Conservation (phyloP, 2,797 vertebrate genomes). For the Lerista edwardsae region DNA sequence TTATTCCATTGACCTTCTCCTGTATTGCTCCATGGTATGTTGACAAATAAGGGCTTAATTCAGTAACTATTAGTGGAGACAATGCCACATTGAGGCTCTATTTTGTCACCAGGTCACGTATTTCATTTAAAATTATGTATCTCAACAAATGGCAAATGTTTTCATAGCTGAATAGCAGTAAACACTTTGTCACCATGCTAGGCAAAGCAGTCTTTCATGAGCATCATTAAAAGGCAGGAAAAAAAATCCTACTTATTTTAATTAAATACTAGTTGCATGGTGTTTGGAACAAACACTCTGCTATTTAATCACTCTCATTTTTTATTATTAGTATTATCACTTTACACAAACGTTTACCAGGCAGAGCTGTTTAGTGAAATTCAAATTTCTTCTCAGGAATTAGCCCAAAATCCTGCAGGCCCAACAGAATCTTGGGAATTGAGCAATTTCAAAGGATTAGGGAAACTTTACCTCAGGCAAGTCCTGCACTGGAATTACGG, state of each 20-base stretch:
- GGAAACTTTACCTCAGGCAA: constrained; percentile 45
- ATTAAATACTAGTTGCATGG: constrained; percentile 58
- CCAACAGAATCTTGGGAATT: constrained; percentile 56
- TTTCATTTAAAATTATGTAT: background rate
- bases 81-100: background rate
- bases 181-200: constrained; percentile 21
- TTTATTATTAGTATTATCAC: constrained; percentile 17
- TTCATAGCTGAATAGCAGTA: constrained; percentile 16
- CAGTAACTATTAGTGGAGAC: background rate
- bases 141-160: constrained; percentile 41
- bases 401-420: constrained; percentile 44
- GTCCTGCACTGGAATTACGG: constrained; percentile 46
- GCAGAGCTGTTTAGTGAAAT: background rate
- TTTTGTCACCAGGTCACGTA: constrained; percentile 25
- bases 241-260: constrained; percentile 43
- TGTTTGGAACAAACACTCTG: constrained; percentile 46
- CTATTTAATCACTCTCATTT: constrained; percentile 32
- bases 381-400: constrained; percentile 53
- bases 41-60: background rate
- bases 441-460: constrained; percentile 60
- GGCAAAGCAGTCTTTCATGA: constrained; percentile 33
- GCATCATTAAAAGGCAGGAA: constrained; percentile 28
- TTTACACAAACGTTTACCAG: constrained; percentile 46
- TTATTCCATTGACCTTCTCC: too few species aligned
- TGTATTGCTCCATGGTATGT: background rate